phyloP scores from a whole-genome alignment of 2,113 vertebrate genomes.

The Rhadina sibilatrix region DNA sequence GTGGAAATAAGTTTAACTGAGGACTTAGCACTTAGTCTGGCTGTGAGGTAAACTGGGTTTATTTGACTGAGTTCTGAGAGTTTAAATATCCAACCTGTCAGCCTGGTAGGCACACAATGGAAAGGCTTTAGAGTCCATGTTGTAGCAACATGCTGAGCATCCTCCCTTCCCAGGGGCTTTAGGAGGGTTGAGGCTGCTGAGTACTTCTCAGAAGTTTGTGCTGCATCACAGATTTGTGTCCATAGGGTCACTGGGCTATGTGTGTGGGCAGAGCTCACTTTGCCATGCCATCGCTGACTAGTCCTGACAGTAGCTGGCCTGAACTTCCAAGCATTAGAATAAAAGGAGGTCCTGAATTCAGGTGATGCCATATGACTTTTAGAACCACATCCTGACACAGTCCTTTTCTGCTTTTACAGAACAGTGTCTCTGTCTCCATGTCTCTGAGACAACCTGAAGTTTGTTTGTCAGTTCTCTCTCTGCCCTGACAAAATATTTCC shows the following conservation, averaged over 20 bases:
- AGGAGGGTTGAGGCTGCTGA: background rate
- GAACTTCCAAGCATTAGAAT: background rate
- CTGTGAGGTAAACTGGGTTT: background rate
- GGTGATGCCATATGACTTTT: background rate
- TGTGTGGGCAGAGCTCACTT: background rate
- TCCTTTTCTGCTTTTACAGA: background rate
- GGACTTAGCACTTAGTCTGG: background rate
- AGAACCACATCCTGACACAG: background rate
- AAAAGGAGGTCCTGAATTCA: background rate
- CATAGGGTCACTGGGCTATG: background rate
- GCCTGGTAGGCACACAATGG: background rate
- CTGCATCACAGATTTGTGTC: background rate
- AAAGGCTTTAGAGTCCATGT: background rate
- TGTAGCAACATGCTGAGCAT: background rate
- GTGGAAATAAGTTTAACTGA: background rate
- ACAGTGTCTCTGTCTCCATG: background rate
- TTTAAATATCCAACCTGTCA: background rate
- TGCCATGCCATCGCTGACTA: background rate
- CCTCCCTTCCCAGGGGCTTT: background rate
- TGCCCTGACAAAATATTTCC: background rate
- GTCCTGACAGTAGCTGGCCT: background rate
- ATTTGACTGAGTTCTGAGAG: background rate
- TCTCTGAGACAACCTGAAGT: background rate
- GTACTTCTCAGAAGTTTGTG: background rate
- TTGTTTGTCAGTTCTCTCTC: background rate